Conservation (phyloP, 2,113 vertebrate genomes). For the Anolis carolinensis region DNA sequence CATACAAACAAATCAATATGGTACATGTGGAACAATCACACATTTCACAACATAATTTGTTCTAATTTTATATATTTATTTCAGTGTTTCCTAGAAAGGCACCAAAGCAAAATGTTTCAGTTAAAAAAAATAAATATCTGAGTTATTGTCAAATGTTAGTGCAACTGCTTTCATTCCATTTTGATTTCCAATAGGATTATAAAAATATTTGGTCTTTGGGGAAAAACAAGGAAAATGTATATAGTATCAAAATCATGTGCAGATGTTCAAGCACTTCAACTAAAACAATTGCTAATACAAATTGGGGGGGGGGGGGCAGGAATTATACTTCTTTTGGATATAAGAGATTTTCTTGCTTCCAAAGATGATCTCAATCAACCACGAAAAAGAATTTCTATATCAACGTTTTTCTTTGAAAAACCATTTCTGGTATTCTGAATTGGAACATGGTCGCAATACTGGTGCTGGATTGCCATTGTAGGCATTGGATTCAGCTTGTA, state of each 20-base stretch:
- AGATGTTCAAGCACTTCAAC: conserved; percentile 39
- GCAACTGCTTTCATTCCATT: conserved; percentile 62
- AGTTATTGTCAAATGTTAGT: conserved; percentile 58
- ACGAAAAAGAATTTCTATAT: conserved; percentile 30
- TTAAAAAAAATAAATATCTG: conserved; percentile 68
- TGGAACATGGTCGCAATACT: conserved; percentile 80
- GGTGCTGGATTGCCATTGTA: conserved; percentile 78
- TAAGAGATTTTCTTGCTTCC: conserved; percentile 19
- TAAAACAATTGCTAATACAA: conserved; percentile 48
- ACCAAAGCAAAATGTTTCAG: conserved; percentile 48
- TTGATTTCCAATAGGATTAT: conserved; percentile 56
- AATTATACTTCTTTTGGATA: conserved; percentile 52
- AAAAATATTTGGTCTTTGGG: conserved; percentile 45
- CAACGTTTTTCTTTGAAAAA: conserved; percentile 86
- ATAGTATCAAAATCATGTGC: conserved; percentile 58
- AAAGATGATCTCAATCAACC: conserved; percentile 15
- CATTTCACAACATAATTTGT: conserved; percentile 35
- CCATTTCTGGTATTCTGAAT: conserved; percentile 86
- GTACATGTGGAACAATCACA: conserved; percentile 1
- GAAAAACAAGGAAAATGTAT: conserved; percentile 50
- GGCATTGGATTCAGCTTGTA: conserved; percentile 78
- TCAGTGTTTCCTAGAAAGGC: conserved; percentile 34
- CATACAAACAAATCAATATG: conserved; percentile 39
- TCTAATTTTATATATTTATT: conserved; percentile 39
- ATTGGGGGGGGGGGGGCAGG: conserved; percentile 32